These are phyloP conservation scores for Tinea semifulvella DNA, from an alignment of 2,888 invertebrate genomes.

Conservation along the genomic window DNA sequence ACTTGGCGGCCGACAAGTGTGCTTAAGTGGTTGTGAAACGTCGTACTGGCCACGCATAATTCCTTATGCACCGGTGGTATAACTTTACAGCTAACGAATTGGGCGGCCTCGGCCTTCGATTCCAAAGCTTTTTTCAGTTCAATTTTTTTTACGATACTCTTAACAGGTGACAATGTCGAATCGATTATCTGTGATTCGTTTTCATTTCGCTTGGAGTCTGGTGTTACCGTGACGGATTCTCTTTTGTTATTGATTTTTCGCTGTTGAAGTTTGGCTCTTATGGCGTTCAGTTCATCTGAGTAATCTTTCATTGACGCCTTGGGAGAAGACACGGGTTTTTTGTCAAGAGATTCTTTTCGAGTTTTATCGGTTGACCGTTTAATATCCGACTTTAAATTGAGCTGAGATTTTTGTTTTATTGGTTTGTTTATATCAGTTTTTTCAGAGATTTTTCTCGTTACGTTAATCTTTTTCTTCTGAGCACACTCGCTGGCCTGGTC, in stretches of 20 bases:
- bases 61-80: conserved; percentile 59
- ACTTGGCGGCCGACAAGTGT: conserved; percentile 61
- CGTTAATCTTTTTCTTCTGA: conserved; percentile 53
- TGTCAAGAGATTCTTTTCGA: conserved; percentile 48
- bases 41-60: conserved; percentile 55
- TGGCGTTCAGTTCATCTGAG: conserved; percentile 58
- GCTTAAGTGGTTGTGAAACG: conserved; percentile 59
- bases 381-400: conserved; percentile 46
- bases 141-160: conserved; percentile 57
- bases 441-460: conserved; percentile 41
- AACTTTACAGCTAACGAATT: conserved; percentile 54
- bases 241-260: conserved; percentile 53
- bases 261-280: conserved; percentile 59
- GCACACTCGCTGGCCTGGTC: conserved; percentile 66
- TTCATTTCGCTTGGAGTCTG: conserved; percentile 44
- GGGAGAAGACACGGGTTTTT: conserved; percentile 40
- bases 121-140: conserved; percentile 57
- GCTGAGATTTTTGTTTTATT: conserved; percentile 56
- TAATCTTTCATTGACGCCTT: conserved; percentile 52
- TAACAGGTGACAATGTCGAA: conserved; percentile 55
- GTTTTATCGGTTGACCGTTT: conserved; percentile 48
- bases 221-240: conserved; percentile 36
- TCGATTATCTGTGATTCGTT: conserved; percentile 41
- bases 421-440: conserved; percentile 47
- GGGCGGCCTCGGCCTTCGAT: conserved; percentile 43